Evolutionary conservation across 2,113 vertebrate genomes (phyloP), one percentile per base, ranked within the genome.

Genomic region (Notarius lentiginosus): DNA sequence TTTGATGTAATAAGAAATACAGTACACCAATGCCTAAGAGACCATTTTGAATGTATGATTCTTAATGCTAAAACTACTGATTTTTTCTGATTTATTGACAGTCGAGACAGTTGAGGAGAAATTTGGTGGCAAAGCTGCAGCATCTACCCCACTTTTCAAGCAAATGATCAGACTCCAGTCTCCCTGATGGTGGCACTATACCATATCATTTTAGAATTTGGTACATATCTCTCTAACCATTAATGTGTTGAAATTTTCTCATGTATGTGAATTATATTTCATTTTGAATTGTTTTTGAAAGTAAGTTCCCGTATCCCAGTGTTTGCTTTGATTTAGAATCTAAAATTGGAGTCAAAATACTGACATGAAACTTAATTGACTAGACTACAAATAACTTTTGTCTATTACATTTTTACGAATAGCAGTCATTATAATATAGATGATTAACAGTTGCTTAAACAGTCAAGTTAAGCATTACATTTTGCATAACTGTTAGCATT

Each of bases 1-100:
- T 90, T 79, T 81, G 51, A 90, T 87, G 88, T 91, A 88, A 88
- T 87, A 86, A 85, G 30, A 27, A 88, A 70, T 89, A 90, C 84
- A 87, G 90, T 82, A 75, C 86, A 85, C 75, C 53, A 68, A 84
- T 60, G 89, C 61, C 85, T 80, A 20, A 51, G 75, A 87, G 81
- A 88, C 41, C n/a, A 3, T 86, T 81, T 85, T 87, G 56, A 89
- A 86, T 87, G 70, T 80, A 68, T 83, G 83, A 68, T 79, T 55
- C 49, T n/a, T 53, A 14, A 55, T 14, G 4, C 1, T 41, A 72
- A 7, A 51, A 41, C 68, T 34, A 63, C 53, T 58, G 2, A 18
- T 58, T 84, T 60, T 24, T 88, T 82, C 91, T 92, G 85, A 88
- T 72, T 70, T 47, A 75, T 47, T 2, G 9, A 47, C 34, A 41